These are phyloP conservation scores for Spheniscus humboldti DNA, from an alignment of 2,797 vertebrate species.

Conservation along the genomic window DNA sequence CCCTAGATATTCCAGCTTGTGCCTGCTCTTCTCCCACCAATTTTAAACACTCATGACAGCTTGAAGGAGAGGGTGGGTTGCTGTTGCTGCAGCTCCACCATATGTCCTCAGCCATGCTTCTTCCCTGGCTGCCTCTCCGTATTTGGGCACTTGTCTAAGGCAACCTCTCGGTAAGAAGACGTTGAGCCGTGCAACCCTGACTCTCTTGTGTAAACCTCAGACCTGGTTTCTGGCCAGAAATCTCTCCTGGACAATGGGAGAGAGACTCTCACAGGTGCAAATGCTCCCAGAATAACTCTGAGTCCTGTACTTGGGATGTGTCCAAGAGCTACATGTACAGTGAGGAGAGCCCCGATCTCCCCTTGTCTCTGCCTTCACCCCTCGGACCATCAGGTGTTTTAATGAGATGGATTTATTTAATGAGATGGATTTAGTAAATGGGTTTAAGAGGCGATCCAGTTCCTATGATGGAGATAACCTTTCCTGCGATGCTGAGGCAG, in stretches of 20 bases:
- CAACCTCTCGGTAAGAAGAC: background rate
- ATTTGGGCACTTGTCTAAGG: background rate
- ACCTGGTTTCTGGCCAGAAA: background rate
- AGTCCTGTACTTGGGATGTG: background rate
- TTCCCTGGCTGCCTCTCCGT: background rate
- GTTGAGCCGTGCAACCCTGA: background rate
- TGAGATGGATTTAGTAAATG: background rate
- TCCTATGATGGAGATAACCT: background rate
- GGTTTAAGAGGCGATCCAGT: background rate
- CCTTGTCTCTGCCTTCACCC: background rate
- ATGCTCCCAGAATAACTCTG: background rate
- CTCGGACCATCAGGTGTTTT: background rate
- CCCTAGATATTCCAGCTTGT: background rate
- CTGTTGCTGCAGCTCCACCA: background rate
- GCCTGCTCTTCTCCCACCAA: background rate
- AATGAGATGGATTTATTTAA: background rate
- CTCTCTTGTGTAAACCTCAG: background rate
- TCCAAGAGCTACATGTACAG: background rate
- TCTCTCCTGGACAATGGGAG: background rate
- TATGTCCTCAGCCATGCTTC: background rate
- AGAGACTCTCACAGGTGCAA: background rate
- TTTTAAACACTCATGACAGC: background rate
- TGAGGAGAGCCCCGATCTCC: accelerated
- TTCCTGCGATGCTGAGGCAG: accelerated
- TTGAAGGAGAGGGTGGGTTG: background rate